Conservation (phyloP, 1,140 invertebrate species). For the Arctopsyche grandis region DNA sequence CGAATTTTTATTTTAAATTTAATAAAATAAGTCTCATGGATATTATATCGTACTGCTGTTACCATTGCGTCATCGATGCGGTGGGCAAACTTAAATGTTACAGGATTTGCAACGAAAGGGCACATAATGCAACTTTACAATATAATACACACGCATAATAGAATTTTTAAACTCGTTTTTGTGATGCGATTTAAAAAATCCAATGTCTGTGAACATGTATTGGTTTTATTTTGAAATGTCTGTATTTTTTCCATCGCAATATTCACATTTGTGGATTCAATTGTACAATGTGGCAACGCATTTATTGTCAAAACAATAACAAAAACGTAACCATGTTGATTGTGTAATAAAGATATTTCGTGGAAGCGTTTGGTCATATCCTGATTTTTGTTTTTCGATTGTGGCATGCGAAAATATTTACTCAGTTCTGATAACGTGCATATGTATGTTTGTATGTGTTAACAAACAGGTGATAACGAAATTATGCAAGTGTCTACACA, state of each 20-base stretch:
- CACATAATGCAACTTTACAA: neutral
- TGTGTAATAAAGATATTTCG: no score
- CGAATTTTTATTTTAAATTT: no score
- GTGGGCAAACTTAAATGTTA: neutral
- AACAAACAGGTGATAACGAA: conserved; percentile 22
- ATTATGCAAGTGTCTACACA: conserved; percentile 19
- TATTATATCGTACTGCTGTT: neutral
- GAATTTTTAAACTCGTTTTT: no score
- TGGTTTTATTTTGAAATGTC: no score
- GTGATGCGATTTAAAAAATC: no score
- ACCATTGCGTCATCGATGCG: conserved; percentile 7
- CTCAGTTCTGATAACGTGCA: conserved; percentile 13
- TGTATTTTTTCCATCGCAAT: no score
- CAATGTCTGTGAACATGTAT: no score
- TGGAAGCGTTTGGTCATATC: conserved; percentile 8
- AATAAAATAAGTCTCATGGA: neutral
- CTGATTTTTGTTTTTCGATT: conserved; percentile 22
- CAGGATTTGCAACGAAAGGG: conserved; percentile 13
- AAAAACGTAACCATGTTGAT: conserved; percentile 8
- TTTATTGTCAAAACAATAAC: neutral
- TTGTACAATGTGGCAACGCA: no score
- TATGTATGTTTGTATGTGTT: neutral
- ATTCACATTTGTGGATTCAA: no score
- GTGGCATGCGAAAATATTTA: conserved; percentile 32
- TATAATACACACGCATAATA: no score